These are phyloP conservation scores for Panthera uncia DNA, from an alignment of 2,113 vertebrate species.

Conservation along the genomic window DNA sequence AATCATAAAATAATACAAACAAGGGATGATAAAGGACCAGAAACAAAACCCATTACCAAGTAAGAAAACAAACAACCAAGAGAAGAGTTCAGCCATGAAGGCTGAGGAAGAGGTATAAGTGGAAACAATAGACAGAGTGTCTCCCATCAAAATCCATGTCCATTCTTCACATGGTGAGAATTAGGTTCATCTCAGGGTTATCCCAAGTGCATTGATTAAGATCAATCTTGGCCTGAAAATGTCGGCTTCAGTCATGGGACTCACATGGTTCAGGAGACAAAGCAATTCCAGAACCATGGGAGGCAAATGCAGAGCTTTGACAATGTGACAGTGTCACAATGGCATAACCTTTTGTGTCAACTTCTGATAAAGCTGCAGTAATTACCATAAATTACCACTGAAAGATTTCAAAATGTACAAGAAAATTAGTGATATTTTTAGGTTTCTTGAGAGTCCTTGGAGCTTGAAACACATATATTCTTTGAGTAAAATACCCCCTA, in stretches of 20 bases:
- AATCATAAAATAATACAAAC: background rate
- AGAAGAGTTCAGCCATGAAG: background rate
- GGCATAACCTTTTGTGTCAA: conserved; percentile 65
- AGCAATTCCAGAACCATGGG: background rate
- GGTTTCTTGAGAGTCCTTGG: background rate
- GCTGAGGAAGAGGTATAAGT: background rate
- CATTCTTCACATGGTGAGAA: background rate
- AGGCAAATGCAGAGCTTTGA: background rate
- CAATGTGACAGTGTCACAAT: conserved; percentile 27
- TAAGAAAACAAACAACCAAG: background rate
- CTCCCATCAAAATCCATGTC: background rate
- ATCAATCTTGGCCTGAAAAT: background rate
- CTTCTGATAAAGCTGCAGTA: conserved; percentile 55
- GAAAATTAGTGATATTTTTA: conserved; percentile 63
- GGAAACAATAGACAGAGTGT: background rate
- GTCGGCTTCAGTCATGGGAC: background rate
- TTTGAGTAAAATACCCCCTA: background rate
- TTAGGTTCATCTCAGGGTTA: background rate
- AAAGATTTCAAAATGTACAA: background rate
- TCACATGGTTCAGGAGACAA: background rate
- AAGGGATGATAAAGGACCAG: background rate
- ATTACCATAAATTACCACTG: conserved; percentile 69
- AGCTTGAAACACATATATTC: background rate
- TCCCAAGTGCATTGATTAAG: background rate
- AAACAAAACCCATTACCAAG: background rate